Evolutionary conservation across 2,113 vertebrate genomes (phyloP).

Genomic region (Numida meleagris): DNA sequence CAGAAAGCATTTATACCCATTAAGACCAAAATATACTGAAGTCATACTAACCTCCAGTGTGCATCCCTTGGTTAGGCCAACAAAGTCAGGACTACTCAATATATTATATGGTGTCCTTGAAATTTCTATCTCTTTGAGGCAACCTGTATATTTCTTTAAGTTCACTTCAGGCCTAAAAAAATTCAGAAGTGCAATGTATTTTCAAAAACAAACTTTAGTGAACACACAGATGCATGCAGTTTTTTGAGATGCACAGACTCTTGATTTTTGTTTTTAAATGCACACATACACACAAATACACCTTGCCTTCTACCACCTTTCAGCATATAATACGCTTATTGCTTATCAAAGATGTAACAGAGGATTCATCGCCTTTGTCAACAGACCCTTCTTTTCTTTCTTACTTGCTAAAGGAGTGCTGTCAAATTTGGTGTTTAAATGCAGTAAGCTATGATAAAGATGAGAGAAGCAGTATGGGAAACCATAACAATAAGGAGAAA

Average conservation of each 20-base stretch:
- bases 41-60: slow-evolving; percentile 85
- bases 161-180: slow-evolving; percentile 89
- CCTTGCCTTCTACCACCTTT: not conserved
- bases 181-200: not conserved
- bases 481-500: not conserved
- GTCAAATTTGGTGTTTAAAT: not conserved
- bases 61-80: slow-evolving; percentile 94
- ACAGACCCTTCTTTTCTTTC: not conserved
- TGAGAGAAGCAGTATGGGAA: not conserved
- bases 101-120: slow-evolving; percentile 94
- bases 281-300: not conserved
- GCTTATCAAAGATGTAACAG: not conserved
- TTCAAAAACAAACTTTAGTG: not conserved
- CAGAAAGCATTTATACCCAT: not conserved
- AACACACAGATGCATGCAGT: not conserved
- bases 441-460: not conserved
- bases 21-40: not conserved
- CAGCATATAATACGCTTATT: not conserved
- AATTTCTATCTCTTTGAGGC: slow-evolving; percentile 95
- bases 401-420: not conserved
- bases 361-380: not conserved
- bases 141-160: slow-evolving; percentile 89
- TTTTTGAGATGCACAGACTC: not conserved
- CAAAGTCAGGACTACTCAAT: slow-evolving; percentile 92
- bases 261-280: not conserved